These are phyloP conservation scores for zebrafish (Danio rerio) DNA, from an alignment of 2,113 vertebrate genomes.

Conservation along the genomic window DNA sequence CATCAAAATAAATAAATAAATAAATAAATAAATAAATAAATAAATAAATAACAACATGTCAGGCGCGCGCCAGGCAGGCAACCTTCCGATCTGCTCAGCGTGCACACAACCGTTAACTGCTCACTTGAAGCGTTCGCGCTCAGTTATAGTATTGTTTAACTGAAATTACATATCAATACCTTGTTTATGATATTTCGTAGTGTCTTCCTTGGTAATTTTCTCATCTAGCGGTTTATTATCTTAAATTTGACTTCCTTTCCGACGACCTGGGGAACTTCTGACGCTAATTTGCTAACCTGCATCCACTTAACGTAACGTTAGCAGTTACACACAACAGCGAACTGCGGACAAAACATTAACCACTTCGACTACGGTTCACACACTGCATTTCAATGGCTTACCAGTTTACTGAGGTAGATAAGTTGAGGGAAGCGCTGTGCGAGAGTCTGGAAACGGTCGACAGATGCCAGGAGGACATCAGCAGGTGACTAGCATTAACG, in stretches of 20 bases:
- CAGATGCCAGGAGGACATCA: constrained; percentile 43
- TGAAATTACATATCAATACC: neutral
- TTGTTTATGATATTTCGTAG: neutral
- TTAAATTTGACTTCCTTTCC: neutral
- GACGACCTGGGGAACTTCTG: neutral
- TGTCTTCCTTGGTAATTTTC: neutral
- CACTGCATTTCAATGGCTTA: neutral
- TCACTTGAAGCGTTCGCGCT: neutral
- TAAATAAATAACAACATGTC: too few species aligned
- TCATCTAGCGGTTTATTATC: neutral
- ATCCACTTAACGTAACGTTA: neutral
- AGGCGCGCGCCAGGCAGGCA: neutral
- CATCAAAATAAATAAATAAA: too few species aligned
- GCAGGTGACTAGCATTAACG: constrained; percentile 50
- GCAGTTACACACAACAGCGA: neutral
- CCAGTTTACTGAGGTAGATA: constrained; percentile 64
- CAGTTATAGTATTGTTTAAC: neutral
- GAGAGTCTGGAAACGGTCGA: neutral
- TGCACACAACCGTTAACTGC: neutral
- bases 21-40: too few species aligned
- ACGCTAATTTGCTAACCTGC: neutral
- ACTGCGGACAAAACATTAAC: neutral
- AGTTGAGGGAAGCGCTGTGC: constrained; percentile 57
- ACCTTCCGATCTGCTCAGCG: neutral
- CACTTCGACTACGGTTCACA: neutral